phyloP scores from a whole-genome alignment of 2,113 vertebrate genomes.

The Mirza zaza region DNA sequence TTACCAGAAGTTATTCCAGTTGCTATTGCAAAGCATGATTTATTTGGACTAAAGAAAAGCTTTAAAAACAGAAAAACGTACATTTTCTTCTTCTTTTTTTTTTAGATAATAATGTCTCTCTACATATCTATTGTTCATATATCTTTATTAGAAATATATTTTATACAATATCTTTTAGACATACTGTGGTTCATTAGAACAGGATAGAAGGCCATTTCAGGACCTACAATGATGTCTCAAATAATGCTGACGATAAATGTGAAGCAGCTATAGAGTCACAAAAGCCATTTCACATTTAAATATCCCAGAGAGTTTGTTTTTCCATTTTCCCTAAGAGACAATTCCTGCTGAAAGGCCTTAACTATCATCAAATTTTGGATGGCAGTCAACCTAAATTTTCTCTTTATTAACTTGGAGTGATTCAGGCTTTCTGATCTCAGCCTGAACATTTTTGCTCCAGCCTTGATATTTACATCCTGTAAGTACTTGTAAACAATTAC shows the following conservation, averaged over 20 bases:
- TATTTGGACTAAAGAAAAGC: not conserved
- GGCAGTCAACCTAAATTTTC: constrained; percentile 67
- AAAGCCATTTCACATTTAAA: constrained; percentile 29
- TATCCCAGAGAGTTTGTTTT: constrained; percentile 32
- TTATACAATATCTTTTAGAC: not conserved
- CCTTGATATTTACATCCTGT: constrained; percentile 77
- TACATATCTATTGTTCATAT: not conserved
- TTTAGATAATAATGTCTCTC: not conserved
- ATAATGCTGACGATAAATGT: not conserved
- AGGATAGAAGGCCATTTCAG: not conserved
- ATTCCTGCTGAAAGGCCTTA: constrained; percentile 46
- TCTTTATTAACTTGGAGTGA: constrained; percentile 75
- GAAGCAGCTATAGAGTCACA: not conserved
- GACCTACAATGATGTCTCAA: not conserved
- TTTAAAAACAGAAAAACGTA: not conserved
- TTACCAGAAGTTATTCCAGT: not conserved
- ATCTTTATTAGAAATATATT: not conserved
- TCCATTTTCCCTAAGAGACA: constrained; percentile 41
- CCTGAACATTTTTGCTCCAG: constrained; percentile 56
- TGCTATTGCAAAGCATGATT: not conserved
- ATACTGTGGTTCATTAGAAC: not conserved
- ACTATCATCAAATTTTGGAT: constrained; percentile 58
- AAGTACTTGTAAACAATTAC: constrained; percentile 82
- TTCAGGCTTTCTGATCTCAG: constrained; percentile 66
- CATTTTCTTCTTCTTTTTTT: not conserved